Conservation (phyloP, 2,888 invertebrate species). For the Graphium colonna region DNA sequence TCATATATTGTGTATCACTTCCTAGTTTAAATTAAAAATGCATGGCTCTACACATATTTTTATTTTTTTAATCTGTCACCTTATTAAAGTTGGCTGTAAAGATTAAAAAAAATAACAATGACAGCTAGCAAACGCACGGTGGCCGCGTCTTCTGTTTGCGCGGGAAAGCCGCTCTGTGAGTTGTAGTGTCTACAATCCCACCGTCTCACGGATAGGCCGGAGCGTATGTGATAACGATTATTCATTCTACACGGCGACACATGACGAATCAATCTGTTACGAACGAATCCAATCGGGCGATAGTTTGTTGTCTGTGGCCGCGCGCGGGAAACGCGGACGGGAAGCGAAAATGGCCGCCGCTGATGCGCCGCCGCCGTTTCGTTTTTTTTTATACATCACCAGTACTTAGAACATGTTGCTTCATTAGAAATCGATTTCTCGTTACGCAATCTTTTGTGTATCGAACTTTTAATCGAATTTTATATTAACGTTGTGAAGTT, state of each 20-base stretch:
- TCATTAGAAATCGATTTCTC: background rate
- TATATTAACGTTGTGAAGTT: too few species aligned
- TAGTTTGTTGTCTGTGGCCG: slow-evolving; percentile 27
- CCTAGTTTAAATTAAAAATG: too few species aligned
- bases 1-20: too few species aligned
- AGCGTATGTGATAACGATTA: slow-evolving; percentile 55
- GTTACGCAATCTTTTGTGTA: background rate
- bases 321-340: slow-evolving; percentile 26
- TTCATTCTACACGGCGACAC: slow-evolving; percentile 75
- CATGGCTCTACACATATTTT: too few species aligned
- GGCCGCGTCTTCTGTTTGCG: background rate
- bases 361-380: slow-evolving; percentile 8
- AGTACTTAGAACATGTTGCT: background rate
- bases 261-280: slow-evolving; percentile 72
- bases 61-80: too few species aligned
- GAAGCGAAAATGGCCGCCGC: slow-evolving; percentile 20
- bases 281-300: slow-evolving; percentile 48
- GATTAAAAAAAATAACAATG: too few species aligned
- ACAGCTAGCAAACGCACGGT: too few species aligned
- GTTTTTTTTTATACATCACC: background rate
- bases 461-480: too few species aligned
- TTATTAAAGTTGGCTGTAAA: too few species aligned
- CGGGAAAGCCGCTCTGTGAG: slow-evolving; percentile 36
- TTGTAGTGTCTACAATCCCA: slow-evolving; percentile 35
- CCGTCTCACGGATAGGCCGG: slow-evolving; percentile 37